Percentiles rank a stretch among this genome's conserved stretches.
Evolutionary conservation across 2,797 vertebrate genomes (phyloP).

Genomic region (Eulemur mongoz): DNA sequence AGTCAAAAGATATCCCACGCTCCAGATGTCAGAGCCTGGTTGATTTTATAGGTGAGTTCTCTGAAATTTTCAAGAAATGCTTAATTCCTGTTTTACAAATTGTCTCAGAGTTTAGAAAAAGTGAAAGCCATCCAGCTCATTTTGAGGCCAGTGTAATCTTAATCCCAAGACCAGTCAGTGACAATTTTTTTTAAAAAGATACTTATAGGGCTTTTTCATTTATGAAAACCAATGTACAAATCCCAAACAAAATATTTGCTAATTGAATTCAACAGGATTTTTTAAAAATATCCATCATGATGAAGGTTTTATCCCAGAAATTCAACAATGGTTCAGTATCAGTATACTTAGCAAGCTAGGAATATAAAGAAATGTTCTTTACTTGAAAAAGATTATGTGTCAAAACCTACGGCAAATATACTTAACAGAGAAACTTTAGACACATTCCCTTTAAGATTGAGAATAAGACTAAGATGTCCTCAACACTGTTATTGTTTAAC

Average conservation of each 20-base stretch:
- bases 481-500: not conserved
- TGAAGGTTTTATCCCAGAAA: not conserved
- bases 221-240: not conserved
- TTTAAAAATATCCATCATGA: not conserved
- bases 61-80: not conserved
- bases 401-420: not conserved
- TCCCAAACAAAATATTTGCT: not conserved
- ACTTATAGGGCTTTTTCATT: not conserved
- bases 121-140: not conserved
- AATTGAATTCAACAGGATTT: not conserved
- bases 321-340: not conserved
- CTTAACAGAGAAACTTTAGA: not conserved
- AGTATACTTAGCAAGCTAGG: not conserved
- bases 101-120: not conserved
- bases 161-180: not conserved
- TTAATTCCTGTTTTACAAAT: slow-evolving; percentile 11
- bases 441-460: not conserved
- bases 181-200: not conserved
- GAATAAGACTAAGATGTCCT: not conserved
- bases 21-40: not conserved
- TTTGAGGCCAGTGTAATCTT: slow-evolving; percentile 3
- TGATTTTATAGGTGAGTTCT: slow-evolving; percentile 19
- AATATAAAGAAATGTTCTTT: not conserved
- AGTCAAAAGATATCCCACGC: not conserved
- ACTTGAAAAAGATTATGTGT: not conserved